phyloP scores from a whole-genome alignment of 2,113 vertebrate genomes.

The Theristicus caerulescens region DNA sequence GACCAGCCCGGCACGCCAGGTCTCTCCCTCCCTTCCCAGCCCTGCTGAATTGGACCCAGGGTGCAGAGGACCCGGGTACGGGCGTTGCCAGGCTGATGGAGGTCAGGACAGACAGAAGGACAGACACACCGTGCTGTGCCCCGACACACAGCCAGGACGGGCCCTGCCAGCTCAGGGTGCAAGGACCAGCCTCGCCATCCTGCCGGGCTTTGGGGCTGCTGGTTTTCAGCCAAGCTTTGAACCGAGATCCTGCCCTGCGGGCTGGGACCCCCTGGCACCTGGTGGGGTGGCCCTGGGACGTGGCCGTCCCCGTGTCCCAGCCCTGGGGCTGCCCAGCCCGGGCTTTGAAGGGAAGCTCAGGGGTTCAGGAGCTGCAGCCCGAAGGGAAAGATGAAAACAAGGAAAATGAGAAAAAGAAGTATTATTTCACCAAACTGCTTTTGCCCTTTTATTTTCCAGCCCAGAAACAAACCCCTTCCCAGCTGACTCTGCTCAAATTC shows the following conservation, averaged over 20 bases:
- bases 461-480: not conserved
- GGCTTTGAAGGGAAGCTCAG: not conserved
- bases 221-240: not conserved
- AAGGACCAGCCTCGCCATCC: not conserved
- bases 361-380: fast-evolving
- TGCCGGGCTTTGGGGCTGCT: not conserved
- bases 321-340: not conserved
- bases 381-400: not conserved
- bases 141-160: not conserved
- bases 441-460: not conserved
- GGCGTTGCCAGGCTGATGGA: fast-evolving
- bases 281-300: fast-evolving
- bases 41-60: not conserved
- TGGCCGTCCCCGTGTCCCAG: fast-evolving
- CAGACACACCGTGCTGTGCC: fast-evolving
- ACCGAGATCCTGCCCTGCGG: fast-evolving
- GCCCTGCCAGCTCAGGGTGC: not conserved
- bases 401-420: not conserved
- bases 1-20: fast-evolving
- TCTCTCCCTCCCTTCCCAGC: not conserved
- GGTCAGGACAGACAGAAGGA: not conserved
- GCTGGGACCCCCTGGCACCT: fast-evolving
- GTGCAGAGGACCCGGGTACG: not conserved
- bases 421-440: not conserved
- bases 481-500: not conserved